Conservation (phyloP, 1,140 invertebrate species). For the Zaprionus kolodkinae region DNA sequence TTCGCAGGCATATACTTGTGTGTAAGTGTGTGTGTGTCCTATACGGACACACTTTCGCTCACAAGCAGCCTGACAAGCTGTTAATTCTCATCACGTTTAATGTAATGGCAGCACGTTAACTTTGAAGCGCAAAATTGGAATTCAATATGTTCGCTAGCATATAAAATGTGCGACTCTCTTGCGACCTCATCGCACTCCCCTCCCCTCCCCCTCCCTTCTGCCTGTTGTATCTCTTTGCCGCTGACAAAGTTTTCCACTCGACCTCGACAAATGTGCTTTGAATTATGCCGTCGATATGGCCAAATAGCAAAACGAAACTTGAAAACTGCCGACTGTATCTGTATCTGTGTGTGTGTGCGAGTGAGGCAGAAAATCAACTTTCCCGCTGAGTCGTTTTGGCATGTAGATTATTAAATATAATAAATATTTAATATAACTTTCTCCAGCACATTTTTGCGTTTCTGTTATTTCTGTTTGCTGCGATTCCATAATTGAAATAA, state of each 20-base stretch:
- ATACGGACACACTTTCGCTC: constrained; percentile 26
- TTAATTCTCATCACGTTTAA: constrained; percentile 82
- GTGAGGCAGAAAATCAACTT: constrained; percentile 52
- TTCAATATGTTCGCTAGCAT: constrained; percentile 76
- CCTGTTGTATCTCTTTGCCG: constrained; percentile 32
- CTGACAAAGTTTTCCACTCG: constrained; percentile 48
- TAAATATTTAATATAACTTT: constrained; percentile 77
- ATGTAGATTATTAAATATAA: constrained; percentile 69
- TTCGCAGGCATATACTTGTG: background rate
- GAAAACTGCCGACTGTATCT: constrained; percentile 39
- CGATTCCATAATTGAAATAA: constrained; percentile 6
- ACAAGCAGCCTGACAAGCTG: constrained; percentile 50
- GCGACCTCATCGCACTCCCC: background rate
- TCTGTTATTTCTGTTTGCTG: background rate
- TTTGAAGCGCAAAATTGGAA: constrained; percentile 79
- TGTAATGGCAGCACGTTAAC: constrained; percentile 79
- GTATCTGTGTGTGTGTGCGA: background rate
- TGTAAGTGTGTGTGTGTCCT: constrained; percentile 1
- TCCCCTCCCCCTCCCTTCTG: background rate
- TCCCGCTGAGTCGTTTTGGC: constrained; percentile 38
- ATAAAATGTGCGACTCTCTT: constrained; percentile 57
- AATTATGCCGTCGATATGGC: constrained; percentile 52
- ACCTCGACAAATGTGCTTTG: constrained; percentile 49
- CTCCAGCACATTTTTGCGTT: background rate
- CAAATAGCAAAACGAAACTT: constrained; percentile 21